Base-by-base conservation (phyloP, 2,888 invertebrate genomes). In the Dynastes maya region DNA sequence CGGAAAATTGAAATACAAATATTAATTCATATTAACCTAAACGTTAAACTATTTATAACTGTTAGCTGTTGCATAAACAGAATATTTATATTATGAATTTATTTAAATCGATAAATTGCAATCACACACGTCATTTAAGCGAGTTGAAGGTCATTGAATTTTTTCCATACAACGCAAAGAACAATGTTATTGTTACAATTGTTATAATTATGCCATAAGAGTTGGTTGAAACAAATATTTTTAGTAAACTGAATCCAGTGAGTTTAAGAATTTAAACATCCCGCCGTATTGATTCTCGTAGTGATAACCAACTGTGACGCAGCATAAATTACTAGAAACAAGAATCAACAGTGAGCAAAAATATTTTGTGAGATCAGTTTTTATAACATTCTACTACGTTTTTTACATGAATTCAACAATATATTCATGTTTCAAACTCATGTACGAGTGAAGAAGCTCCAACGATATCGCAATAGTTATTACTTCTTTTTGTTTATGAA, bases 401-500 rank as follows among this genome's bases (percentile, higher is more conserved):
- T 72, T 72, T 40, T 72, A 72, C 61, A 61, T 72, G 72, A 72
- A 61, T 45, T 61, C 72, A 45, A 72, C 40, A 61, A 72, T 27
- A 72, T 61, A 72, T 72, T 72, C 72, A 72, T 72, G 72, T 72
- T 72, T 61, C 72, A 72, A 58, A 72, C 72, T 40, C 40, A 72
- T 72, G 72, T 61, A 61, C 40, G 61, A 61, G 72, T 72, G 72
- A 72, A 72, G 72, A 27, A 58, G 22, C 27, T 27, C 27, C 16
- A 22, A 61, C 16, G 40, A 61, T 11, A 61, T 72, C 61, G 16
- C 40, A 29, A 72, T 45, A 72, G 37, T 72, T 61, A 27, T 61
- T 67, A 67, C 49, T 67, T 5, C 32, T 75, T 76, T 76, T 76
- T 51, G 74, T 78, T 78, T 68, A 78, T 78, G 78, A 74, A 68